phyloP scores from a whole-genome alignment of 1,140 invertebrate species.

The Meloidogyne hapla region DNA sequence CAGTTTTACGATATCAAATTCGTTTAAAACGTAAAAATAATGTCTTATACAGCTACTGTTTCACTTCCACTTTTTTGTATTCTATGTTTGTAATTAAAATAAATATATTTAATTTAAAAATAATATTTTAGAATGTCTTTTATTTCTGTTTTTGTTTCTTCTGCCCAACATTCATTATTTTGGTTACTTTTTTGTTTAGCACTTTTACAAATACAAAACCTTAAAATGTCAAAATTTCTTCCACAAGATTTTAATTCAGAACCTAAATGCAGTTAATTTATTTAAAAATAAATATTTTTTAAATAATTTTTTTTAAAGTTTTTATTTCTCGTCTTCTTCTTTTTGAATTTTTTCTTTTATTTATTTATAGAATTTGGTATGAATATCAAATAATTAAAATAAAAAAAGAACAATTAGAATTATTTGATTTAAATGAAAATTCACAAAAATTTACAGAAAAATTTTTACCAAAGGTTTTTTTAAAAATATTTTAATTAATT shows the following conservation, averaged over 20 bases:
- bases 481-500: background rate
- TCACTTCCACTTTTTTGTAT: conserved; percentile 23
- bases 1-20: conserved; percentile 26
- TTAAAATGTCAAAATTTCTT: conserved; percentile 1
- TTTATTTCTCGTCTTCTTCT: conserved; percentile 18
- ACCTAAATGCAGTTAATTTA: conserved; percentile 13
- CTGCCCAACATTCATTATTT: conserved; percentile 7
- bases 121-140: conserved; percentile 17
- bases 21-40: conserved; percentile 5
- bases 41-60: conserved; percentile 8
- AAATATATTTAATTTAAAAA: background rate
- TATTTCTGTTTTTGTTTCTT: conserved; percentile 10
- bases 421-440: background rate
- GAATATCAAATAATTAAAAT: background rate
- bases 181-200: conserved; percentile 16
- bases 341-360: conserved; percentile 12
- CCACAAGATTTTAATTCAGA: conserved; percentile 24
- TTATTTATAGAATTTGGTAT: conserved; percentile 17
- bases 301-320: background rate
- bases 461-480: conserved; percentile 11
- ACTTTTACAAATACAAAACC: conserved; percentile 13
- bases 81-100: background rate
- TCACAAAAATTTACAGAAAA: background rate
- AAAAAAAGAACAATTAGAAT: background rate
- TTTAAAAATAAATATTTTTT: background rate